Evolutionary conservation across 2,797 vertebrate genomes (phyloP), one percentile per base, ranked within the genome.

Genomic region (Crenichthys baileyi): DNA sequence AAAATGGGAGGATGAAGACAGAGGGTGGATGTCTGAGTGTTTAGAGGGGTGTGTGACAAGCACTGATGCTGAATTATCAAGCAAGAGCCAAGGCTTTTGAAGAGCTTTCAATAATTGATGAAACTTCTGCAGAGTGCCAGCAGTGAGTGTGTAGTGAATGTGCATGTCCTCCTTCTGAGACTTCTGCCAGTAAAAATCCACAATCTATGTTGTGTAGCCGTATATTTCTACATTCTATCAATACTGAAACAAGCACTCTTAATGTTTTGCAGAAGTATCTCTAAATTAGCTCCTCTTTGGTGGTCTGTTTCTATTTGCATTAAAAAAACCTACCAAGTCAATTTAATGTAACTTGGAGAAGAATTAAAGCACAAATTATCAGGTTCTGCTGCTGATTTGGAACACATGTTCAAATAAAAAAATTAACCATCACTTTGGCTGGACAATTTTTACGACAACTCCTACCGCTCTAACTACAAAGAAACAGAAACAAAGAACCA

Each of bases 41-140:
- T 72, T 79, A 85, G 77, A 82, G 77, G 73, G 60, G 24, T 86
- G 92, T 86, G 91, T 94, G 95, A 94, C 93, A 92, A 90, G 91
- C 86, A 87, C 79, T 85, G 84, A 88, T 91, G 90, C 80, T 75
- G 68, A 61, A 88, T 88, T 73, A 86, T 92, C 90, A 82, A 90
- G 90, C 83, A 12, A 82, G 83, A 91, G 88, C 90, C 81, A 81
- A 86, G 93, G 91, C 91, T 91, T 91, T 93, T 94, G 88, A 83
- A 65, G 76, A 51, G 85, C 85, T 80, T 85, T 96, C 84, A 95
- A 96, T 95, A 93, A 96, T 96, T 95, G 89, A 95, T 95, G 92
- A 78, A 78, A 86, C 88, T 87, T 90, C 89, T 90, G 89, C 87
- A 87, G 79, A 68, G 56, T 89, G 86, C 84, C 90, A 75, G 82